phyloP scores from a whole-genome alignment of 1,140 invertebrate species.

The Eulimnadia texana region DNA sequence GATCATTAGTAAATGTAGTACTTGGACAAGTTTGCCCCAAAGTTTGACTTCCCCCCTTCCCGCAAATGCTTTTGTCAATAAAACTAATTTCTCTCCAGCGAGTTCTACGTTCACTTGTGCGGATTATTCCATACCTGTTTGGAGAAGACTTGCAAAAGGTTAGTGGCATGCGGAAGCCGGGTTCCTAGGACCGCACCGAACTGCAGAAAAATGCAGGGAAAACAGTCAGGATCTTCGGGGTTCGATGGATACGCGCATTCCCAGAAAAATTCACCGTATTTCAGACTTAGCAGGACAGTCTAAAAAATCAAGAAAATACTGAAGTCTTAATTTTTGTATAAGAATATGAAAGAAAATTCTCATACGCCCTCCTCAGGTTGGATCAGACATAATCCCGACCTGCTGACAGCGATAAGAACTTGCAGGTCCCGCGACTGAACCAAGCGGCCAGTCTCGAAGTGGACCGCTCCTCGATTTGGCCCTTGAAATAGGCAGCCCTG shows the following conservation, averaged over 20 bases:
- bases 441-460: constrained; percentile 1
- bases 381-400: constrained; percentile 5
- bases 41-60: background rate
- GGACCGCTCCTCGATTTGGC: constrained; percentile 4
- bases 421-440: constrained; percentile 3
- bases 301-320: background rate
- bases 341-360: background rate
- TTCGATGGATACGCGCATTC: constrained; percentile 2
- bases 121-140: constrained; percentile 2
- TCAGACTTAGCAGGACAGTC: constrained; percentile 4
- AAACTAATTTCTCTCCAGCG: background rate
- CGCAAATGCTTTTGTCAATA: background rate
- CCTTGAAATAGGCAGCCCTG: constrained; percentile 7
- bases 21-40: no score
- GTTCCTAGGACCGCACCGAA: background rate
- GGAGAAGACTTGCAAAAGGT: constrained; percentile 3
- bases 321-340: background rate
- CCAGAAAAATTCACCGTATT: constrained; percentile 10
- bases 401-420: constrained; percentile 4
- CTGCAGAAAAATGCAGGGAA: constrained; percentile 9
- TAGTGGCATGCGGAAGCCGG: background rate
- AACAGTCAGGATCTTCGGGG: constrained; percentile 4
- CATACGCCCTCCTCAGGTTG: constrained; percentile 5
- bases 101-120: background rate
- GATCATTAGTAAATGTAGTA: no score